Evolutionary conservation across 2,113 vertebrate genomes (phyloP).

Genomic region (Tretioscincus oriximinensis): DNA sequence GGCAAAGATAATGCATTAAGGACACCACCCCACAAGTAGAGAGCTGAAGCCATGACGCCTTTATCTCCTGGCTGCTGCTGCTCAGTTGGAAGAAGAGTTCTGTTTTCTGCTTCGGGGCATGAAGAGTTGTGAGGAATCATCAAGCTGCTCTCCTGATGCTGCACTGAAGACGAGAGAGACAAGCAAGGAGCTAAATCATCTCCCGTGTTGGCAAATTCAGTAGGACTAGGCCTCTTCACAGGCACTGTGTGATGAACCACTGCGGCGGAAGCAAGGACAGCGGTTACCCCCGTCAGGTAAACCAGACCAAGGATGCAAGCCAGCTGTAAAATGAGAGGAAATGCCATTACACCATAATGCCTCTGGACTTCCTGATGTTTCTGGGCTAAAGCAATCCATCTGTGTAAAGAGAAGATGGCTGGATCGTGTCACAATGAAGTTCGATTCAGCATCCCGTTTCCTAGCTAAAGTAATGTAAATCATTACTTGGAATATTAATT

Average conservation of each 20-base stretch:
- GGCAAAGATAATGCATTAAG: slow-evolving; percentile 76
- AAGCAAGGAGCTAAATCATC: slow-evolving; percentile 47
- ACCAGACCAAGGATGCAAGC: slow-evolving; percentile 88
- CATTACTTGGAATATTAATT: not conserved
- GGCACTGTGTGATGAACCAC: slow-evolving; percentile 80
- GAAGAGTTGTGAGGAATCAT: slow-evolving; percentile 40
- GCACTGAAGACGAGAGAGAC: slow-evolving; percentile 28
- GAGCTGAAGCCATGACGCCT: slow-evolving; percentile 55
- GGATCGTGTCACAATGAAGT: not conserved
- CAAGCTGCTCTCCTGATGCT: not conserved
- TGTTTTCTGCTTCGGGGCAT: slow-evolving; percentile 38
- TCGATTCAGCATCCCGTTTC: not conserved
- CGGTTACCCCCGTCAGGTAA: slow-evolving; percentile 88
- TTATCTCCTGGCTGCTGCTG: not conserved
- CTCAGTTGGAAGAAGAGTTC: slow-evolving; percentile 14
- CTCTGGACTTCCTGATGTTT: not conserved
- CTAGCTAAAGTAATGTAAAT: not conserved
- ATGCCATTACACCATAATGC: not conserved
- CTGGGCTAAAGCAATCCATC: not conserved
- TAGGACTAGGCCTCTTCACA: slow-evolving; percentile 46
- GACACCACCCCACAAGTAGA: slow-evolving; percentile 85
- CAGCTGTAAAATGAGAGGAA: slow-evolving; percentile 71
- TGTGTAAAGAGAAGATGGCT: not conserved
- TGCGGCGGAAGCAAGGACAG: slow-evolving; percentile 80
- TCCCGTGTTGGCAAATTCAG: slow-evolving; percentile 11